phyloP scores from a whole-genome alignment of 2,797 vertebrate species.

The Syngnathus rostellatus region DNA sequence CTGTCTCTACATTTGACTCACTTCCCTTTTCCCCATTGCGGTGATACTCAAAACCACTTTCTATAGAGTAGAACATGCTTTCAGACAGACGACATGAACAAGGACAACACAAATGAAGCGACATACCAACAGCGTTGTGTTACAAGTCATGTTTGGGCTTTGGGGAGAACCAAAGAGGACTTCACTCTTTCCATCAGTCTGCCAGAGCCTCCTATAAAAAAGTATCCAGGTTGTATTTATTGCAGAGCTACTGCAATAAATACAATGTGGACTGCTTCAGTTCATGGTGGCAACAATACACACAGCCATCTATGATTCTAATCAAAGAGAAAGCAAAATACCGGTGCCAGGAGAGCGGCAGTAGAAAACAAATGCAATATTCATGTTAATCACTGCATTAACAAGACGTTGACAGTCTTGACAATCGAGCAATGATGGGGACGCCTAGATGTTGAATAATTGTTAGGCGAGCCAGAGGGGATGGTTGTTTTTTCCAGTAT shows the following conservation, averaged over 20 bases:
- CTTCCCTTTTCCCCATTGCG: conserved; percentile 34
- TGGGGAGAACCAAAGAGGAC: conserved; percentile 3
- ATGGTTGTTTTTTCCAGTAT: conserved; percentile 30
- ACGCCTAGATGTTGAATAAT: conserved; percentile 59
- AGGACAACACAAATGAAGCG: not conserved
- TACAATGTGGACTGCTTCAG: conserved; percentile 11
- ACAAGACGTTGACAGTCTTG: conserved; percentile 50
- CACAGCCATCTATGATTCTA: conserved; percentile 1
- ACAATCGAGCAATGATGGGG: conserved; percentile 40
- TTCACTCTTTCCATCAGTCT: conserved; percentile 15
- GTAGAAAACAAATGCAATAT: conserved; percentile 52
- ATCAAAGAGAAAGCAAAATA: conserved; percentile 51
- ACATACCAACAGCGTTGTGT: not conserved
- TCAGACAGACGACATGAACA: conserved; percentile 9
- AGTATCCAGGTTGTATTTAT: conserved; percentile 8
- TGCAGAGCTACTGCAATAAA: conserved; percentile 6
- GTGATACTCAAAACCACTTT: conserved; percentile 50
- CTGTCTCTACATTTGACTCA: conserved; percentile 39
- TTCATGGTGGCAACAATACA: not conserved
- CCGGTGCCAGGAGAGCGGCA: conserved; percentile 47
- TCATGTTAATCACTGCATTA: conserved; percentile 63
- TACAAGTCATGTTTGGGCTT: conserved; percentile 2
- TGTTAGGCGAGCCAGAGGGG: conserved; percentile 46
- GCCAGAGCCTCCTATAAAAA: conserved; percentile 16
- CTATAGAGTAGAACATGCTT: not conserved